Conservation (phyloP, 2,113 vertebrate genomes). For the Dissostichus mawsoni region DNA sequence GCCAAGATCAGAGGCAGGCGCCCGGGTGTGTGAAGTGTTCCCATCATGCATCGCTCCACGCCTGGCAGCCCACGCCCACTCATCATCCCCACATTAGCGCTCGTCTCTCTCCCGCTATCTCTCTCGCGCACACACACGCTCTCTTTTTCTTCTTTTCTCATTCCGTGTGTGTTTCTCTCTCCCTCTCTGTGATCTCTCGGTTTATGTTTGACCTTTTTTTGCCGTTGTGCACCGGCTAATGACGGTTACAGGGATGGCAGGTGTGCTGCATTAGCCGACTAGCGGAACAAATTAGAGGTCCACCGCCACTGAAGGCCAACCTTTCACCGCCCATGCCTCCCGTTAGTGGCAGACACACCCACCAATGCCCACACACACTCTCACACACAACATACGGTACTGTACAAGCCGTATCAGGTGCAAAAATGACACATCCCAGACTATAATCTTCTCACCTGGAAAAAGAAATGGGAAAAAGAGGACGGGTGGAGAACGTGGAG, state of each 20-base stretch:
- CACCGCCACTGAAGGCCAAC: slow-evolving; percentile 66
- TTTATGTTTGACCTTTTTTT: slow-evolving; percentile 79
- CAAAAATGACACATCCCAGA: slow-evolving; percentile 65
- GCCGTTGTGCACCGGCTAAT: slow-evolving; percentile 73
- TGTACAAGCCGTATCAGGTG: slow-evolving; percentile 55
- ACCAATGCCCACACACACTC: slow-evolving; percentile 55
- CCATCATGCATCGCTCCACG: slow-evolving; percentile 74
- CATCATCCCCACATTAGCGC: slow-evolving; percentile 77
- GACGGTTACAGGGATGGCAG: slow-evolving; percentile 79
- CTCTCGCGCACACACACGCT: background rate
- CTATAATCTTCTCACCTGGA: slow-evolving; percentile 71
- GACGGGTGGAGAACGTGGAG: slow-evolving; percentile 31
- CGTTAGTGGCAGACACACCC: slow-evolving; percentile 66
- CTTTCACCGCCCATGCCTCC: slow-evolving; percentile 61
- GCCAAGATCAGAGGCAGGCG: slow-evolving; percentile 69
- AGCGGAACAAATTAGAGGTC: slow-evolving; percentile 80
- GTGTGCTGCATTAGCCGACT: slow-evolving; percentile 83
- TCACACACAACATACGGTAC: slow-evolving; percentile 8
- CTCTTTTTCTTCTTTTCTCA: slow-evolving; percentile 29
- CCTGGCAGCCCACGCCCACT: slow-evolving; percentile 74
- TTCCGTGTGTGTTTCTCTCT: slow-evolving; percentile 40
- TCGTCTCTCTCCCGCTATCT: slow-evolving; percentile 53
- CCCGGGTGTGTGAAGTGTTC: slow-evolving; percentile 75
- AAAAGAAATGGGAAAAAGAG: slow-evolving; percentile 55
- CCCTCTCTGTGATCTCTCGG: slow-evolving; percentile 65